Base-by-base conservation (phyloP, 2,797 vertebrate genomes). In the Danio aesculapii region DNA sequence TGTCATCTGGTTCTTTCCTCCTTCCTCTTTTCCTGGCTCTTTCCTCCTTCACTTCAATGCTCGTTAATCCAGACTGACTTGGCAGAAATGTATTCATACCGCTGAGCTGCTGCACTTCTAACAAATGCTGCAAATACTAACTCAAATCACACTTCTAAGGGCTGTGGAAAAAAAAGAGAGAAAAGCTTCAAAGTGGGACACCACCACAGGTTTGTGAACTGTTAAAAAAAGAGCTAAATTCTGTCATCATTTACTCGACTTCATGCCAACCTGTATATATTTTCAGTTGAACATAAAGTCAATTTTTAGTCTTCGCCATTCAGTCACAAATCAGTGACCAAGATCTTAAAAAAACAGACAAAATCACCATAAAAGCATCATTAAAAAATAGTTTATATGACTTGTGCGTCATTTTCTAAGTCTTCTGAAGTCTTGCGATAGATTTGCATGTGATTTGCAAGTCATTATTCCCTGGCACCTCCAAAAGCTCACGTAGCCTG, bases 61-160 rank as follows among this genome's bases (percentile, higher is more conserved):
- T 0, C 21, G 47, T 84, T 13, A 44, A 87, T 86, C 85, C 84
- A 53, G 71, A 84, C 49, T 64, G 87, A 88, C 82, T 69, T 87
- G 87, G 88, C 87, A 89, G 77, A 87, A 88, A 88, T 90, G 77
- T 85, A 88, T 91, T 89, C 81, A 84, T 67, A 86, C 83, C 83
- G 79, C 79, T 86, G 79, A 70, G 82, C 78, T 55, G 78, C 77
- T 43, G 72, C 49, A 71, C 57, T n/a, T 49, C 1, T 4, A 81
- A 85, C 79, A 85, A 81, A 81, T 84, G 74, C 82, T 63, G 75
- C 84, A 72, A 81, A 79, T 86, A 57, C 70, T 39, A 81, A 49
- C 61, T 57, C 19, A 46, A 68, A 79, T 84, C 64, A 62, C 63
- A 70, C 41, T 92, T 90, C 83, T 78, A 85, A 69, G 76, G 83